Evolutionary conservation across 2,888 invertebrate species (phyloP).

Genomic region (Mimumesa dahlbomi): DNA sequence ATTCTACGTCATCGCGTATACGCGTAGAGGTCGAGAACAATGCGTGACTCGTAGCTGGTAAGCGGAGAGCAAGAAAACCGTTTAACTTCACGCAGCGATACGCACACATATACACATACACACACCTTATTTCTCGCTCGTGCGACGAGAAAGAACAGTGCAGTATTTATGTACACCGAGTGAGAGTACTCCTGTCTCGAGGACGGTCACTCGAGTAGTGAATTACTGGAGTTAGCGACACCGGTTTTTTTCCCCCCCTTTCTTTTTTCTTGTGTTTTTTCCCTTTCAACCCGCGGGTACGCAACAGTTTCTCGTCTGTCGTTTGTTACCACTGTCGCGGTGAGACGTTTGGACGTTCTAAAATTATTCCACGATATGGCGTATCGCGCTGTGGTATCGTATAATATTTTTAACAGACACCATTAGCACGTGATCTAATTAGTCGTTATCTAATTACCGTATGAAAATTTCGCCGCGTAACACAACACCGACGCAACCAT

Average conservation of each 20-base stretch:
- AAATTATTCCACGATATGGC: too few relatives aligned
- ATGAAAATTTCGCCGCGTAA: neutral
- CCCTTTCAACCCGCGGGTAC: too few relatives aligned
- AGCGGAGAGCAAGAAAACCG: slow-evolving; percentile 27
- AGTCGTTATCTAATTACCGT: neutral
- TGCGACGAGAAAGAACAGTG: slow-evolving; percentile 45
- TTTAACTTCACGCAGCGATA: slow-evolving; percentile 37
- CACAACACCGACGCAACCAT: too few relatives aligned
- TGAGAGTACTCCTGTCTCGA: slow-evolving; percentile 56
- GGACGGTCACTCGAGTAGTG: slow-evolving; percentile 53
- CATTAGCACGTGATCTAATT: neutral
- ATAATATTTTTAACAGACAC: neutral
- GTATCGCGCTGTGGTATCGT: too few relatives aligned
- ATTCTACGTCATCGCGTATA: slow-evolving; percentile 10
- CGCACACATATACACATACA: slow-evolving; percentile 14
- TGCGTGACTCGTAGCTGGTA: slow-evolving; percentile 25
- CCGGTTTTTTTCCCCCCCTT: slow-evolving; percentile 20
- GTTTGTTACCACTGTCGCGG: neutral
- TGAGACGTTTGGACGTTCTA: too few relatives aligned
- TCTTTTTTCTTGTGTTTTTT: too few relatives aligned
- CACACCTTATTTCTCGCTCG: slow-evolving; percentile 14
- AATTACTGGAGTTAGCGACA: slow-evolving; percentile 51
- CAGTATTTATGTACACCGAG: slow-evolving; percentile 49
- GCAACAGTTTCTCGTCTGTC: slow-evolving; percentile 8
- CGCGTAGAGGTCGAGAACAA: slow-evolving; percentile 26